Percentiles rank a stretch among this genome's conserved stretches.
Conservation (phyloP, 2,797 vertebrate genomes). For the Lutjanus campechanus region DNA sequence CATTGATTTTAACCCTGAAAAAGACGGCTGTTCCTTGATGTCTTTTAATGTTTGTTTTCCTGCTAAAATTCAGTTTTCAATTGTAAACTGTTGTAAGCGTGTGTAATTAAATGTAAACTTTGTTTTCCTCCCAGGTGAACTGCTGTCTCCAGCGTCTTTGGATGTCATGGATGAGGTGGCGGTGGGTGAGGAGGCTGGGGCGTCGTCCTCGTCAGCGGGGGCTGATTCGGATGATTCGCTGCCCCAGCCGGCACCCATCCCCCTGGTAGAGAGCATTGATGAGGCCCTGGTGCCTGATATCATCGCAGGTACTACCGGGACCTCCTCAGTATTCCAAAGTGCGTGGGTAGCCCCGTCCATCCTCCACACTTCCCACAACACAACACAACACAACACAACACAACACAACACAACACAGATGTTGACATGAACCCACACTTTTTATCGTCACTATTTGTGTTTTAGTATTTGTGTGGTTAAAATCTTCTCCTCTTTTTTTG, state of each 20-base stretch:
- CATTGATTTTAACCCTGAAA: no score
- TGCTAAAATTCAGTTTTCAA: not conserved
- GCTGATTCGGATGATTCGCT: slow-evolving; percentile 90
- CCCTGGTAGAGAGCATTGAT: slow-evolving; percentile 94
- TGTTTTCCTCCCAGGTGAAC: slow-evolving; percentile 86
- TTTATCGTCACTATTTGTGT: not conserved
- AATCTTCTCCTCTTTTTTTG: slow-evolving; percentile 13
- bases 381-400: no score
- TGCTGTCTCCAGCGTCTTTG: slow-evolving; percentile 90
- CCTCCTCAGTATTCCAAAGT: slow-evolving; percentile 84
- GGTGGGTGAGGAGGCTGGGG: slow-evolving; percentile 90
- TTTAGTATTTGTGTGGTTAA: slow-evolving; percentile 21
- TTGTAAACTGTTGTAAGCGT: not conserved
- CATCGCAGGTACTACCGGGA: slow-evolving; percentile 90
- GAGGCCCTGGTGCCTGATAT: slow-evolving; percentile 95
- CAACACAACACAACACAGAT: slow-evolving; percentile 32
- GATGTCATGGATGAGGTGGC: slow-evolving; percentile 94
- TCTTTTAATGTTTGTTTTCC: not conserved
- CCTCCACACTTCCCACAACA: slow-evolving; percentile 30
- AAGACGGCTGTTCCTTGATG: not conserved
- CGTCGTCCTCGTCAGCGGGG: slow-evolving; percentile 87
- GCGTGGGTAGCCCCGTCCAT: slow-evolving; percentile 74
- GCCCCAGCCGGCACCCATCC: slow-evolving; percentile 88
- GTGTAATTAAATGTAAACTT: not conserved
- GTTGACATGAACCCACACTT: slow-evolving; percentile 11